Conservation (phyloP, 2,888 invertebrate genomes). For the Zonitis immaculata region DNA sequence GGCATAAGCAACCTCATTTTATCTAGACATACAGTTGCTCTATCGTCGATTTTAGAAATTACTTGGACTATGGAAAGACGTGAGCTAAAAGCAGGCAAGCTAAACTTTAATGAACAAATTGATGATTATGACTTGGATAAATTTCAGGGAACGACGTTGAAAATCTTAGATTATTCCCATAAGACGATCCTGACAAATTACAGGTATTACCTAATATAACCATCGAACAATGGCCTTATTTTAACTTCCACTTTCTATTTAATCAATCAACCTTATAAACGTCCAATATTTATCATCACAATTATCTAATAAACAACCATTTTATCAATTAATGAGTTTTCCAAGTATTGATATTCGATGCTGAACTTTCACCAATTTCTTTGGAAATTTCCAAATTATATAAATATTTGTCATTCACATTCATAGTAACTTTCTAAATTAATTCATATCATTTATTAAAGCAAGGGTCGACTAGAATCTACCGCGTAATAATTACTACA, state of each 20-base stretch:
- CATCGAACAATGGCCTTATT: neutral
- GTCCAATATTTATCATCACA: no score
- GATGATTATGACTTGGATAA: conserved; percentile 12
- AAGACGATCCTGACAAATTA: conserved; percentile 12
- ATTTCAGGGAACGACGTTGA: neutral
- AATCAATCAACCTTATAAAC: neutral
- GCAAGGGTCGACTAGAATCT: no score
- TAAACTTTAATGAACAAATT: conserved; percentile 16
- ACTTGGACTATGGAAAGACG: conserved; percentile 5
- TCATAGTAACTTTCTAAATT: no score
- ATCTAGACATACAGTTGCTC: neutral
- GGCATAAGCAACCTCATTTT: neutral
- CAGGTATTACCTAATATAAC: conserved; percentile 1
- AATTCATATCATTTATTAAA: no score
- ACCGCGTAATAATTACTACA: no score
- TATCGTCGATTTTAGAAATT: neutral
- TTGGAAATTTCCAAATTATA: no score
- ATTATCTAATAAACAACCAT: no score
- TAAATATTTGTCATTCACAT: no score
- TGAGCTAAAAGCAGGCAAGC: conserved; percentile 18
- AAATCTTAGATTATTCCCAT: conserved; percentile 12
- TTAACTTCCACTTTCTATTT: neutral
- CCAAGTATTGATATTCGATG: no score
- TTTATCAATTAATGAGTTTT: no score
- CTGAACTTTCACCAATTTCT: no score